These are phyloP conservation scores for Hippocampus barbouri DNA, from an alignment of 2,113 vertebrate genomes.

Conservation along the genomic window DNA sequence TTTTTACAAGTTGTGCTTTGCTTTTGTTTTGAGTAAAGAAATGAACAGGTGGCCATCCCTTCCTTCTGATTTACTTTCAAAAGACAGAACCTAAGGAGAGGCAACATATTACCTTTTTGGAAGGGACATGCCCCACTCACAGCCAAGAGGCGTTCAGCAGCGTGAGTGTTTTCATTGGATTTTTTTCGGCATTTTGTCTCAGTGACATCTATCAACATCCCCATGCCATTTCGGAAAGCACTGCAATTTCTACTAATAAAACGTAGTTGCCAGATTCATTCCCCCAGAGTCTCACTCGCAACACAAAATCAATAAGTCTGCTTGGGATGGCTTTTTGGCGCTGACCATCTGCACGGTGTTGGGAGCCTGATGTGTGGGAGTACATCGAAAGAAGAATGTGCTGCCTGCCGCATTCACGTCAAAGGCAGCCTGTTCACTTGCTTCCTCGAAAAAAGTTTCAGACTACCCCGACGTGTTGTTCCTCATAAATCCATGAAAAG, in stretches of 20 bases:
- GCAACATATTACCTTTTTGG: not conserved
- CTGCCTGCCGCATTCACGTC: constrained; percentile 30
- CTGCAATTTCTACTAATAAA: constrained; percentile 2
- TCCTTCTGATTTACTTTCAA: not conserved
- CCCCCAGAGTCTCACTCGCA: constrained; percentile 26
- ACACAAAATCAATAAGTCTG: constrained; percentile 60
- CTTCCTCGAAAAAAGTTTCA: constrained; percentile 39
- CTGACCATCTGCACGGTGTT: constrained; percentile 49
- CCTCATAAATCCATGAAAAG: constrained; percentile 13
- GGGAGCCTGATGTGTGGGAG: constrained; percentile 55
- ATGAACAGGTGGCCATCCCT: not conserved
- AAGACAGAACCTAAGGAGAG: not conserved
- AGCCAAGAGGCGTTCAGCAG: not conserved
- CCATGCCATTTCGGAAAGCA: constrained; percentile 5
- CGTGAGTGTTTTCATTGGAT: not conserved
- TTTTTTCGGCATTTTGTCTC: not conserved
- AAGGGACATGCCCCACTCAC: not conserved
- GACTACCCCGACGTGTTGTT: constrained; percentile 32
- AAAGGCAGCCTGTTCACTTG: constrained; percentile 24
- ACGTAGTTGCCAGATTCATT: constrained; percentile 23
- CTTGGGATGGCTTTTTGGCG: constrained; percentile 46
- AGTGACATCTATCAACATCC: constrained; percentile 31
- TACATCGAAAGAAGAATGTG: constrained; percentile 41
- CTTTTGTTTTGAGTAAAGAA: not conserved
- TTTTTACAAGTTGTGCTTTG: not conserved